A percentile compares a stretch with the other conserved stretches of the same genome.
phyloP scores from a whole-genome alignment of 1,140 invertebrate genomes.

The Drosophila lacteicornis region DNA sequence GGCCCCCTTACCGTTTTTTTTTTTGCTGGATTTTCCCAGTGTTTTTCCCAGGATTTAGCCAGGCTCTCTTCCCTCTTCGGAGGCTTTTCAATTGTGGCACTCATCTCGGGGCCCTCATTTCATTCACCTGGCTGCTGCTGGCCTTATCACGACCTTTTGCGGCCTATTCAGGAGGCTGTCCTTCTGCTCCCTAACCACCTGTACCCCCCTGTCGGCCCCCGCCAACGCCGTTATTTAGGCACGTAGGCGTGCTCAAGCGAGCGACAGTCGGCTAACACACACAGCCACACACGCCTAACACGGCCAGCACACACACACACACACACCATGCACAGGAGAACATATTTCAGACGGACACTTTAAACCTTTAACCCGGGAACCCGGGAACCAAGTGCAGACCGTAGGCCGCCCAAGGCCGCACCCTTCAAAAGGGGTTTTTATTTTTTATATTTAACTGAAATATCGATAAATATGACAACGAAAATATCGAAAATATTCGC shows the following conservation, averaged over 20 bases:
- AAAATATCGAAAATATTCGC: not conserved
- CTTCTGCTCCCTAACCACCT: not conserved
- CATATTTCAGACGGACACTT: constrained; percentile 52
- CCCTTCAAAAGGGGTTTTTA: not conserved
- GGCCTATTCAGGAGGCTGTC: constrained; percentile 40
- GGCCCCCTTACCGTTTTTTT: not conserved
- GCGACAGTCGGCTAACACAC: constrained; percentile 32
- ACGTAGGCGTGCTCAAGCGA: constrained; percentile 62
- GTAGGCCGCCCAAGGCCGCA: not conserved
- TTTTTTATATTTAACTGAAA: not conserved
- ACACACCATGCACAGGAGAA: constrained; percentile 3
- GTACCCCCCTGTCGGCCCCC: constrained; percentile 6
- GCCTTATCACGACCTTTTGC: constrained; percentile 63
- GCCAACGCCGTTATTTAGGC: constrained; percentile 38
- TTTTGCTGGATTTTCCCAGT: not conserved
- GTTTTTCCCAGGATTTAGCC: constrained; percentile 9
- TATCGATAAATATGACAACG: no score
- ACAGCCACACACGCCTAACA: constrained; percentile 6
- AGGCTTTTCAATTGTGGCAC: constrained; percentile 50
- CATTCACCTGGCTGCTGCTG: constrained; percentile 39
- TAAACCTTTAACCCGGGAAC: constrained; percentile 54
- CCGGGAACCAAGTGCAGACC: constrained; percentile 17
- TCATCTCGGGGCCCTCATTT: constrained; percentile 39
- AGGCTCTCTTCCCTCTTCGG: not conserved
- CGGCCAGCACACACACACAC: constrained; percentile 5